Percentiles rank a stretch among this genome's conserved stretches.
These are phyloP conservation scores for Suncus etruscus DNA, from an alignment of 2,113 vertebrate genomes.

Conservation along the genomic window DNA sequence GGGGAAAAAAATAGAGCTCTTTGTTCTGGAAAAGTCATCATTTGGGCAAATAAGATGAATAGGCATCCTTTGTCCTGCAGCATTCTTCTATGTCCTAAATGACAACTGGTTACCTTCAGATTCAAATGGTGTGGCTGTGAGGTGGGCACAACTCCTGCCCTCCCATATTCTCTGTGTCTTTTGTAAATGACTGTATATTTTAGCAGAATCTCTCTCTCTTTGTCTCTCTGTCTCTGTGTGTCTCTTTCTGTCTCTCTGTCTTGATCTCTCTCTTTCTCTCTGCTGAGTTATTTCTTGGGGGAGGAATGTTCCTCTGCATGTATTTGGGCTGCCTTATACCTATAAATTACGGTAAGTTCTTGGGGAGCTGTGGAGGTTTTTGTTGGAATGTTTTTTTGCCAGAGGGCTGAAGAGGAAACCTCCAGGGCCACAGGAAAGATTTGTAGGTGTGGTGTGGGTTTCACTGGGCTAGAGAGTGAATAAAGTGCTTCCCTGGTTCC, in stretches of 20 bases:
- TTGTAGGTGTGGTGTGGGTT: background rate
- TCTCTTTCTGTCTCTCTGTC: background rate
- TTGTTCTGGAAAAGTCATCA: conserved; percentile 49
- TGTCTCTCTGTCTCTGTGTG: background rate
- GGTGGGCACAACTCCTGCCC: background rate
- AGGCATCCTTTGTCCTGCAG: background rate
- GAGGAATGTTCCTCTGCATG: conserved; percentile 65
- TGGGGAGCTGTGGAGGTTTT: conserved; percentile 63
- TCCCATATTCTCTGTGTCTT: background rate
- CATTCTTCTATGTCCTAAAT: background rate
- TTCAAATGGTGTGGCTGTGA: background rate
- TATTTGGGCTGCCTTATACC: conserved; percentile 71
- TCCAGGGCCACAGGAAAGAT: conserved; percentile 42
- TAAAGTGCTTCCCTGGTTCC: background rate
- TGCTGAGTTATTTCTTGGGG: conserved; percentile 67
- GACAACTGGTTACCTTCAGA: background rate
- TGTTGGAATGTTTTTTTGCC: conserved; percentile 65
- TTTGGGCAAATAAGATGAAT: conserved; percentile 25
- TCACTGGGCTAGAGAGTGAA: background rate
- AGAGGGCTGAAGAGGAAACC: conserved; percentile 55
- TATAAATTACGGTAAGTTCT: conserved; percentile 75
- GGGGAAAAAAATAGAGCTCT: background rate
- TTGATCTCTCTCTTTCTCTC: conserved; percentile 43
- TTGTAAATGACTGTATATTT: background rate
- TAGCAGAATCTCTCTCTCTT: background rate